phyloP scores from a whole-genome alignment of 2,113 vertebrate genomes.

The Ivindomyrus marchei region DNA sequence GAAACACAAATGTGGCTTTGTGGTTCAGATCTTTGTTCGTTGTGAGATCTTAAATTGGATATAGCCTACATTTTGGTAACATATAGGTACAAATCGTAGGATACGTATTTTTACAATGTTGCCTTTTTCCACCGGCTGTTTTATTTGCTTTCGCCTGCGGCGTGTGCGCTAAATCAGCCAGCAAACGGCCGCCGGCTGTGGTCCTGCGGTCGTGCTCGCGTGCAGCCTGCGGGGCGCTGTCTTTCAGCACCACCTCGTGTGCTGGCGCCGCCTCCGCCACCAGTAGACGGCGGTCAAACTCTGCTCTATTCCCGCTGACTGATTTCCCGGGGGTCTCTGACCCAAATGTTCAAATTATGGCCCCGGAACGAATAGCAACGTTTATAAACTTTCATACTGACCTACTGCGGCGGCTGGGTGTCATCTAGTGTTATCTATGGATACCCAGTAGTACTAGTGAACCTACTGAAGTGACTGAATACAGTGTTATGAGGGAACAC shows the following conservation, averaged over 20 bases:
- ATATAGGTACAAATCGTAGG: not conserved
- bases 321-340: slow-evolving; percentile 43
- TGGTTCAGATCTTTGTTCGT: not conserved
- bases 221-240: slow-evolving; percentile 5
- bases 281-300: slow-evolving; percentile 83
- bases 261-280: slow-evolving; percentile 29
- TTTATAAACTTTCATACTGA: not conserved
- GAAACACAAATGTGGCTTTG: not conserved
- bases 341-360: slow-evolving; percentile 9
- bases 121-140: not conserved
- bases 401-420: not conserved
- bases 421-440: not conserved
- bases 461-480: not conserved
- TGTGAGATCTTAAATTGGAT: not conserved
- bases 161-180: not conserved
- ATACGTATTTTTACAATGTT: not conserved
- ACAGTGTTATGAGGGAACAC: not conserved
- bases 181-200: not conserved
- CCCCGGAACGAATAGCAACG: not conserved
- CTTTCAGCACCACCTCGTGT: slow-evolving; percentile 22
- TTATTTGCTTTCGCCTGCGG: not conserved
- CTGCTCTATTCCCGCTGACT: slow-evolving; percentile 34
- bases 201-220: not conserved
- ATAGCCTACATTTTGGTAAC: not conserved
- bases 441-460: not conserved